phyloP scores from a whole-genome alignment of 2,888 invertebrate species.

The Loripinus fragilis region DNA sequence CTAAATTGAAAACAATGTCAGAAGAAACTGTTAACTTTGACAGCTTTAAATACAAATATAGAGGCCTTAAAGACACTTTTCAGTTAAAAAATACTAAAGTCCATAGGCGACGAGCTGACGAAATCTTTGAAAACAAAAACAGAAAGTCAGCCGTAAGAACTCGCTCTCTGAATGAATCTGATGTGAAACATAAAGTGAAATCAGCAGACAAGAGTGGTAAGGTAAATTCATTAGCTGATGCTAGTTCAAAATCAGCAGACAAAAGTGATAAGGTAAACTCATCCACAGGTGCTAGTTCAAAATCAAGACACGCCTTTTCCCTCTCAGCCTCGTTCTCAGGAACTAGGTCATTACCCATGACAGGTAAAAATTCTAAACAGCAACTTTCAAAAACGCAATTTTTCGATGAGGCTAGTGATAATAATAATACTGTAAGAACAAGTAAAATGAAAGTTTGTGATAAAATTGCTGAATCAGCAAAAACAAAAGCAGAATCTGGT shows the following conservation, averaged over 20 bases:
- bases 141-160: slow-evolving; percentile 13
- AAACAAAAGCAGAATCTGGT: slow-evolving; percentile 3
- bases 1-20: not conserved
- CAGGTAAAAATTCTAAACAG: slow-evolving; percentile 36
- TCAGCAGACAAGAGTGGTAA: slow-evolving; percentile 4
- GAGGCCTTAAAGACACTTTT: slow-evolving; percentile 52
- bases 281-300: slow-evolving; percentile 26
- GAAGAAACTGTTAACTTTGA: slow-evolving; percentile 23
- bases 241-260: slow-evolving; percentile 21
- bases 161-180: slow-evolving; percentile 5
- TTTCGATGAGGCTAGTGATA: slow-evolving; percentile 28
- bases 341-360: slow-evolving; percentile 17
- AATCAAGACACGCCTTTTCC: slow-evolving; percentile 23
- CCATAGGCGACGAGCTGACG: not conserved
- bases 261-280: not conserved
- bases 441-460: slow-evolving; percentile 51
- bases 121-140: not conserved
- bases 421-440: slow-evolving; percentile 17
- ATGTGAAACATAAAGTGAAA: not conserved
- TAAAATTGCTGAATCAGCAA: slow-evolving; percentile 52
- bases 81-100: slow-evolving; percentile 36
- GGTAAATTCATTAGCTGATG: not conserved
- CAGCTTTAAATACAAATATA: slow-evolving; percentile 50
- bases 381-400: slow-evolving; percentile 39
- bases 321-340: slow-evolving; percentile 47